Evolutionary conservation across 2,888 invertebrate genomes (phyloP).

Genomic region (Catocala sponsa): DNA sequence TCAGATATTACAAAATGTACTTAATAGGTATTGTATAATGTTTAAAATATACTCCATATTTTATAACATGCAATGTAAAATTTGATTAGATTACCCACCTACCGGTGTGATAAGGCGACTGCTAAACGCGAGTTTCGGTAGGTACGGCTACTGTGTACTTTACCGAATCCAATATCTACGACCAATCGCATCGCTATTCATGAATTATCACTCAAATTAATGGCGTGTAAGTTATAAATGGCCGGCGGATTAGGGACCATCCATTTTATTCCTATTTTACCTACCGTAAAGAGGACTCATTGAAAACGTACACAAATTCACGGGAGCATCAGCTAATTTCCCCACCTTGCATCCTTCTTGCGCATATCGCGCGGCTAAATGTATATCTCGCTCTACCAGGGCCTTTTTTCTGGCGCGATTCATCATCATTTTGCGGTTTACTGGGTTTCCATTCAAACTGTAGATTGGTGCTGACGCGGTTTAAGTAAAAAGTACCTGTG

Average conservation of each 20-base stretch:
- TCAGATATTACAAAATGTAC: too few species aligned
- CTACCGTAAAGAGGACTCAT: constrained; percentile 87
- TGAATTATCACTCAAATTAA: constrained; percentile 87
- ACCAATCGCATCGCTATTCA: constrained; percentile 80
- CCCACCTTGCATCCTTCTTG: constrained; percentile 69
- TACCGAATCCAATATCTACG: constrained; percentile 72
- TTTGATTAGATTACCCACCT: constrained; percentile 65
- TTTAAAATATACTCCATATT: constrained; percentile 8
- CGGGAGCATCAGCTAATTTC: constrained; percentile 85
- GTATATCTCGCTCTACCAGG: constrained; percentile 69
- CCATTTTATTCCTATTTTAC: constrained; percentile 88
- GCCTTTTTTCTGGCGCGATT: constrained; percentile 82
- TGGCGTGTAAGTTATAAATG: constrained; percentile 88
- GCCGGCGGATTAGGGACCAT: constrained; percentile 84
- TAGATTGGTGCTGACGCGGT: constrained; percentile 59
- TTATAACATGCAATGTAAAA: constrained; percentile 51
- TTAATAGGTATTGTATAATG: background rate
- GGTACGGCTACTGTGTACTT: constrained; percentile 64
- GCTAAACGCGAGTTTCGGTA: constrained; percentile 51
- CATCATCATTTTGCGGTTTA: constrained; percentile 88
- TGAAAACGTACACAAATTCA: constrained; percentile 88
- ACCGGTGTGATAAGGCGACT: constrained; percentile 58
- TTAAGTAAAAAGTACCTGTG: constrained; percentile 49
- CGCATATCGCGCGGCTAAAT: constrained; percentile 48
- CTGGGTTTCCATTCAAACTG: constrained; percentile 84